Base-by-base conservation (phyloP, 1,140 invertebrate genomes). In the Tribolium madens region DNA sequence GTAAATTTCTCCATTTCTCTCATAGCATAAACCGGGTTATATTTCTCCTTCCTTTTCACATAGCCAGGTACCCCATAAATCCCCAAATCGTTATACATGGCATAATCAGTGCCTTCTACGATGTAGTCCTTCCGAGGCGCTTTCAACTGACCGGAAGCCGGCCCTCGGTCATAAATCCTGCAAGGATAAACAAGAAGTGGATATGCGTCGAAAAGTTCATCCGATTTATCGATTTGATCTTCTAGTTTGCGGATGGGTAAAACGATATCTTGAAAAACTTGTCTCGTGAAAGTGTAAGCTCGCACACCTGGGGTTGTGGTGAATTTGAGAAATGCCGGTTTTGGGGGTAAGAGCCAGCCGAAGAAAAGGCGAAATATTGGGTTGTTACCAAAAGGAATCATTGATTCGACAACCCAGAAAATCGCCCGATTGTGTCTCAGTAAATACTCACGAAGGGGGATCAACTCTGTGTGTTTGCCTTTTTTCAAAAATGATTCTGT, bases 211-310 rank as follows among this genome's bases (percentile, higher is more conserved):
- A 90, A 90, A 2, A 90, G 81, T 75, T 87, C 82, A 53, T 87
- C 87, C 12, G 87, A 84, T 14, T 84, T 84, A 36, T 88, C 82
- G 52, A 90, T 88, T 80, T 90, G 89, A 7, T 88, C 85, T 79
- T 89, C 87, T 5, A 89, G 79, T 76, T 88, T 85, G 69, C 87
- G 85, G 64, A 90, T 86, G 1, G 89, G 89, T 52, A 90, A 83
- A 0, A 90, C 89, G 64, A 90, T 89, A 77, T 90, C 89, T 82
- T 90, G 89, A 79, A 90, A 89, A 1, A 90, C 88, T 85, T 88
- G 83, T 46, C 88, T 89, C 0, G 88, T 88, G 78, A 90, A 89
- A 3, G 89, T 90, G 85, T 89, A 88, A 2, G 87, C 88, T 73
- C 89, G 81, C 3, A 90, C 84, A 13, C 86, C 88, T 0, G 88